Percentiles rank a stretch among this genome's conserved stretches.
phyloP scores from a whole-genome alignment of 2,888 invertebrate species.

The Zonitis immaculata region DNA sequence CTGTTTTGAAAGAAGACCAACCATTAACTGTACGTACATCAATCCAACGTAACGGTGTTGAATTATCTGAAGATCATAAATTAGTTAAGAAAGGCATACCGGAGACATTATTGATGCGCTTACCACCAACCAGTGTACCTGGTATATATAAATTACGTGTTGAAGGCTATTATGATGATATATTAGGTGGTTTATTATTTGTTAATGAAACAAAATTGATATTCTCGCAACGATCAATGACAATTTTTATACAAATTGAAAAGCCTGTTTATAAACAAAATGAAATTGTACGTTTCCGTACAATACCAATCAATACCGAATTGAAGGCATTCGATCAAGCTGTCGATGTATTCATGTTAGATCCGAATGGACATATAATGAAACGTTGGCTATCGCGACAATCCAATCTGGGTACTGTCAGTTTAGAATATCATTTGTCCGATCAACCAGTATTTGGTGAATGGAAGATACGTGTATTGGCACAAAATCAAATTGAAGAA shows the following conservation, averaged over 20 bases:
- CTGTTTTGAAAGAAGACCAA: conserved; percentile 71
- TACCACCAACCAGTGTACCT: conserved; percentile 76
- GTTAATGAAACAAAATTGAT: conserved; percentile 78
- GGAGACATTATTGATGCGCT: conserved; percentile 85
- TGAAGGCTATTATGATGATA: conserved; percentile 60
- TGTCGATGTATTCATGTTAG: conserved; percentile 87
- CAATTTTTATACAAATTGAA: conserved; percentile 91
- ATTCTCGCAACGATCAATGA: conserved; percentile 89
- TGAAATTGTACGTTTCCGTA: conserved; percentile 83
- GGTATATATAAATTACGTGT: conserved; percentile 74
- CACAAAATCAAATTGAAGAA: conserved; percentile 84
- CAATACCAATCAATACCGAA: conserved; percentile 89
- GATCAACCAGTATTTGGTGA: conserved; percentile 90
- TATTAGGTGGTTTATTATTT: conserved; percentile 83
- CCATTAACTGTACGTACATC: conserved; percentile 84
- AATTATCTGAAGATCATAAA: conserved; percentile 77
- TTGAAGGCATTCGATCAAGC: conserved; percentile 86
- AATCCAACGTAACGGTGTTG: conserved; percentile 84
- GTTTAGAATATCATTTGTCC: conserved; percentile 81
- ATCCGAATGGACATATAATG: conserved; percentile 82
- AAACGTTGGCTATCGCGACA: conserved; percentile 91
- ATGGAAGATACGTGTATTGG: conserved; percentile 85
- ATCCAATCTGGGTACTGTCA: conserved; percentile 91
- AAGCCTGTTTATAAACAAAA: conserved; percentile 94
- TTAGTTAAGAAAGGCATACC: conserved; percentile 81